phyloP scores from a whole-genome alignment of 30 jellyfish, hydroid and myxozoan genomes.

The Pseudorhiza aurosa region DNA sequence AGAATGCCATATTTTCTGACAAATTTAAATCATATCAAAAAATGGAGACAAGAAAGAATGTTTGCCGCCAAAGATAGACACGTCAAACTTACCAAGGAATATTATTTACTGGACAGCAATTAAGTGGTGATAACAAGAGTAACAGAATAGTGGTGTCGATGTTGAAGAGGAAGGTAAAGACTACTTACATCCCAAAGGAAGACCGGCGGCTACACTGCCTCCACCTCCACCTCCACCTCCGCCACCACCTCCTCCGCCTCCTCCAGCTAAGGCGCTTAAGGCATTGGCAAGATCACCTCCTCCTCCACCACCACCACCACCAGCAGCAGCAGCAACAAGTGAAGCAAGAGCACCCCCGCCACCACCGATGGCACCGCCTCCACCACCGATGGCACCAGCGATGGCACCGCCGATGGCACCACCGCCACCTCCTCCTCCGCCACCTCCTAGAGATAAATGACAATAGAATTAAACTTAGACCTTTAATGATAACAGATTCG shows the following conservation, averaged over 20 bases:
- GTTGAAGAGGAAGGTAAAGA: no score
- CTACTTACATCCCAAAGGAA: conserved; percentile 66
- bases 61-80: no score
- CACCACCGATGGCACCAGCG: conserved; percentile 76
- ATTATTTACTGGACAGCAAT: no score
- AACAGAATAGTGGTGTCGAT: no score
- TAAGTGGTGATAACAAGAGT: no score
- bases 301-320: conserved; percentile 79
- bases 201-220: conserved; percentile 77
- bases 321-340: conserved; percentile 72
- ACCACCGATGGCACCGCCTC: conserved; percentile 59
- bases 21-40: no score
- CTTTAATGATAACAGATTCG: neutral
- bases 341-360: conserved; percentile 63
- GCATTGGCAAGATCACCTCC: conserved; percentile 80
- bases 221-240: conserved; percentile 88
- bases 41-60: no score
- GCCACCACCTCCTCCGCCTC: conserved; percentile 78
- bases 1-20: no score
- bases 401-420: conserved; percentile 53
- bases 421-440: conserved; percentile 69
- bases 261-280: conserved; percentile 63
- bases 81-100: no score
- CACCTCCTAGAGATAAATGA: conserved; percentile 16
- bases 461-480: neutral